These are phyloP conservation scores for Ophthalmolycus amberensis DNA, from an alignment of 2,113 vertebrate species.

Conservation along the genomic window DNA sequence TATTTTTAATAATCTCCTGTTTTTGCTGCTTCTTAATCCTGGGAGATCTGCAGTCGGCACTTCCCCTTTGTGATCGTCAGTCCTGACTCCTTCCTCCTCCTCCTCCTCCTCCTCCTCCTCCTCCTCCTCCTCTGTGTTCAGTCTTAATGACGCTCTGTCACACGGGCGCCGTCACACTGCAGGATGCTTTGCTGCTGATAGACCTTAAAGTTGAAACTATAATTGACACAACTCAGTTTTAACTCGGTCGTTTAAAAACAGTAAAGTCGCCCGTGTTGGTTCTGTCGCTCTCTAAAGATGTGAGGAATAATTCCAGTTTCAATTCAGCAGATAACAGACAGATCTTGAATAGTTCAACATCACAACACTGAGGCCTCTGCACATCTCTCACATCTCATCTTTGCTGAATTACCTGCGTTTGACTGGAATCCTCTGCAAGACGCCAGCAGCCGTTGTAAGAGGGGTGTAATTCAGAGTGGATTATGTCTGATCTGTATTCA, in stretches of 20 bases:
- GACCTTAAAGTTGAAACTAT: conserved; percentile 8
- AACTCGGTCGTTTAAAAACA: conserved; percentile 2
- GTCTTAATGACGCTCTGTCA: conserved; percentile 56
- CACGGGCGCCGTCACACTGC: neutral
- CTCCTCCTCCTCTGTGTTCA: neutral
- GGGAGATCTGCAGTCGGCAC: conserved; percentile 63
- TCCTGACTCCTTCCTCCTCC: conserved; percentile 25
- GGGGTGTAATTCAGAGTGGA: neutral
- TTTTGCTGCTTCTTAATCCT: conserved; percentile 73
- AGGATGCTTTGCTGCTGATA: conserved; percentile 25
- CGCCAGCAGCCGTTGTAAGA: neutral
- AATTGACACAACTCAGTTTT: neutral
- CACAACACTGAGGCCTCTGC: neutral
- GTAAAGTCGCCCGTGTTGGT: neutral
- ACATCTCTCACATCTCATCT: conserved; percentile 7
- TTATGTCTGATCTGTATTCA: conserved; percentile 34
- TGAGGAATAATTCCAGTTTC: neutral
- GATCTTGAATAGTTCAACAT: neutral
- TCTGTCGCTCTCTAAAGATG: neutral
- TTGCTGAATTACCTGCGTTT: conserved; percentile 3
- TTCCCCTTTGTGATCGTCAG: conserved; percentile 44
- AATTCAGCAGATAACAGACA: neutral
- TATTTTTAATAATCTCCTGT: conserved; percentile 79
- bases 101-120: conserved; percentile 22
- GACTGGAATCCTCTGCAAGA: neutral